Percentiles rank a stretch among this genome's conserved stretches.
These are phyloP conservation scores for Criorhina ranunculi DNA, from an alignment of 2,888 invertebrate genomes.

Conservation along the genomic window DNA sequence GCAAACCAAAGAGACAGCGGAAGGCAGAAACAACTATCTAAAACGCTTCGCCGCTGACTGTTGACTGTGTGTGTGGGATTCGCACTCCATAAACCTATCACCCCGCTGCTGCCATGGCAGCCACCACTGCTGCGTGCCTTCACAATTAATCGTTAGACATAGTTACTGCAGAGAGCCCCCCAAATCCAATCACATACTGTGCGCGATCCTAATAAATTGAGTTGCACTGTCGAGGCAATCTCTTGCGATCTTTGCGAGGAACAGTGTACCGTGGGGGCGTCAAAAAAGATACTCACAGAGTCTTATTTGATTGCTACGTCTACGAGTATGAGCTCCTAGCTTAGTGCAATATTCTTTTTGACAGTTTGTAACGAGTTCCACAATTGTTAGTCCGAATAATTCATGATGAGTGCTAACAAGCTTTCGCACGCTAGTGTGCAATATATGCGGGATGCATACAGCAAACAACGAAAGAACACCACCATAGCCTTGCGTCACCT, in stretches of 20 bases:
- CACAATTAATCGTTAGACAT: conserved; percentile 66
- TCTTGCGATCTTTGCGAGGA: conserved; percentile 40
- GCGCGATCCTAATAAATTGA: conserved; percentile 71
- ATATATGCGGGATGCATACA: conserved; percentile 55
- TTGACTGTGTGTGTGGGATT: conserved; percentile 65
- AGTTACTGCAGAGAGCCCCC: conserved; percentile 15
- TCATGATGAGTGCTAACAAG: conserved; percentile 75
- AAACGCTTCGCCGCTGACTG: conserved; percentile 37
- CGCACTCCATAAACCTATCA: conserved; percentile 73
- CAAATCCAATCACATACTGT: conserved; percentile 68
- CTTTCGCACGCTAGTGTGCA: conserved; percentile 60
- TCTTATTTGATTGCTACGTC: conserved; percentile 38
- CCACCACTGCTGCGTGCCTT: conserved; percentile 27
- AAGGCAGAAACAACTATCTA: conserved; percentile 12
- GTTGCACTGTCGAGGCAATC: conserved; percentile 66
- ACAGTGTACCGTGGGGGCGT: conserved; percentile 64
- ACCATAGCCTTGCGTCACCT: conserved; percentile 68
- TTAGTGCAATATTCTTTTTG: conserved; percentile 48
- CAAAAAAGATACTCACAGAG: conserved; percentile 35
- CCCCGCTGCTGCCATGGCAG: conserved; percentile 20
- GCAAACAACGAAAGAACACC: not conserved
- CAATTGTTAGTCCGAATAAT: conserved; percentile 45
- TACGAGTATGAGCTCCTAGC: conserved; percentile 55
- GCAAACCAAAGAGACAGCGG: not conserved
- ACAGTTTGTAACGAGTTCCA: conserved; percentile 40